Conservation (phyloP, 2,888 invertebrate genomes). For the Habroteleia sp. region DNA sequence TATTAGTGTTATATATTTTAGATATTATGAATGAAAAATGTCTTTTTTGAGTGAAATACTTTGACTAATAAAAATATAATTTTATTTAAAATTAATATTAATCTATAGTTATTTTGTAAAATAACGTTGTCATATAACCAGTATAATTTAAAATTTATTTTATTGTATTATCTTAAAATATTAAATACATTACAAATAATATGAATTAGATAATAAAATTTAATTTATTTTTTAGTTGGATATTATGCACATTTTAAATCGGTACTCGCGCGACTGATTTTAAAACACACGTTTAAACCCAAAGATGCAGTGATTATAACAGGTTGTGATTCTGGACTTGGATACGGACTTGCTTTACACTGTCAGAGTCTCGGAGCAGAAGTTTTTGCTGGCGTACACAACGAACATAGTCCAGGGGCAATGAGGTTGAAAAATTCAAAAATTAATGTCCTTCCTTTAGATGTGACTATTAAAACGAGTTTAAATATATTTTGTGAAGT, state of each 20-base stretch:
- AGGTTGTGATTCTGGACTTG: constrained; percentile 93
- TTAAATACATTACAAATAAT: no score
- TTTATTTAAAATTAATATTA: no score
- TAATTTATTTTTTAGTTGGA: background rate
- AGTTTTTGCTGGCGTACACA: constrained; percentile 90
- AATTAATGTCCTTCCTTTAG: constrained; percentile 83
- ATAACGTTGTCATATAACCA: no score
- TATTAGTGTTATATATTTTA: no score
- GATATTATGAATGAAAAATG: no score
- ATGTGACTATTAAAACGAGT: constrained; percentile 85
- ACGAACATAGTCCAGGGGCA: constrained; percentile 84
- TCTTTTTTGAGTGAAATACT: no score
- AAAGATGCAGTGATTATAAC: constrained; percentile 83
- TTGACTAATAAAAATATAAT: no score
- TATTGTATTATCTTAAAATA: no score
- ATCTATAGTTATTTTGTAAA: no score
- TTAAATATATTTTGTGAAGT: constrained; percentile 82
- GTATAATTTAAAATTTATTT: no score
- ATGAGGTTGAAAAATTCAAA: constrained; percentile 80
- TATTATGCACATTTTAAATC: background rate
- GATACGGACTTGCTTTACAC: constrained; percentile 87
- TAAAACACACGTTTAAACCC: constrained; percentile 10
- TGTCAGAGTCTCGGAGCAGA: constrained; percentile 84
- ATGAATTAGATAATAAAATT: no score
- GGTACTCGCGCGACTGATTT: background rate